Conservation (phyloP, 2,888 invertebrate species). For the Volucella zonaria region DNA sequence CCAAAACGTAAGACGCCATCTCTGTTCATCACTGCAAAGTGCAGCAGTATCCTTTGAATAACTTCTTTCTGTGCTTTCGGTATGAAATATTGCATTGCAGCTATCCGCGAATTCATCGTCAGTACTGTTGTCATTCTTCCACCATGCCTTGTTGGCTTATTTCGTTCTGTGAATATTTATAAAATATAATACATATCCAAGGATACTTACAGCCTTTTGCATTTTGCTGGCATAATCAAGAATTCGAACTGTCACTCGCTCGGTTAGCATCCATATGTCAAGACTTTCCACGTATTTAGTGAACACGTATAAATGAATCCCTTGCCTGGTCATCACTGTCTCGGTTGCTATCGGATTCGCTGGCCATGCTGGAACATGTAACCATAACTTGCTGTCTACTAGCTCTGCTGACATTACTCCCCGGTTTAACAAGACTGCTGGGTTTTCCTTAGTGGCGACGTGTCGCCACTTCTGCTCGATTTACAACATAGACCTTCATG, state of each 20-base stretch:
- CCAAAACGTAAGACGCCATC: neutral
- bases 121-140: neutral
- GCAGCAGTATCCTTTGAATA: neutral
- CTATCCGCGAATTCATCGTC: neutral
- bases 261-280: too few species aligned
- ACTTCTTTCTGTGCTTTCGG: neutral
- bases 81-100: neutral
- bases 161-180: neutral
- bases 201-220: neutral
- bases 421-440: neutral
- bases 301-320: too few species aligned
- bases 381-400: neutral
- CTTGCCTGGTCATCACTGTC: neutral
- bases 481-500: too few species aligned
- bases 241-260: neutral
- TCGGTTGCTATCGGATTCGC: neutral
- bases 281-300: too few species aligned
- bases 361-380: neutral
- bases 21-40: neutral
- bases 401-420: neutral
- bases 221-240: neutral
- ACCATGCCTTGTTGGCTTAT: neutral
- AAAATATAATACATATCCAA: too few species aligned
- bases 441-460: constrained; percentile 7
- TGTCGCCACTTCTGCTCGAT: neutral